Conservation (phyloP, 2,113 vertebrate genomes). For the Prunella himalayana region DNA sequence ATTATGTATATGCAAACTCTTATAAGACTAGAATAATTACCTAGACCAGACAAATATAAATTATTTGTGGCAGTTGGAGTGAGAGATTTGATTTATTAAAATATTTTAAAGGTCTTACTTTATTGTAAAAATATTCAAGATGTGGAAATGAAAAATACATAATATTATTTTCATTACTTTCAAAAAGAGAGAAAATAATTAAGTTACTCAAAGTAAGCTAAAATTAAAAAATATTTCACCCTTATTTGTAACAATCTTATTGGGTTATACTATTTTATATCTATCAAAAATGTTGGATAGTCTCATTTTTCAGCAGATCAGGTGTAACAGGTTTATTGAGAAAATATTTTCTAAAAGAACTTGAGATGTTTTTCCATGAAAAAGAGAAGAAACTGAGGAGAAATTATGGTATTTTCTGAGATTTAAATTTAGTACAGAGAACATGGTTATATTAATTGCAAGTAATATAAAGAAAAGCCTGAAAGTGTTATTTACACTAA, state of each 20-base stretch:
- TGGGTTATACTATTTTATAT: neutral
- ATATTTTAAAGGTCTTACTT: neutral
- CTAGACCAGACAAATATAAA: neutral
- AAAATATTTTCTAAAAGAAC: neutral
- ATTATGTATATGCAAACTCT: neutral
- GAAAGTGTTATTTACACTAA: neutral
- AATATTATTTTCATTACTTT: neutral
- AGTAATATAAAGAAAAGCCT: neutral
- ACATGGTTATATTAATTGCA: neutral
- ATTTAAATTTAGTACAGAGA: neutral
- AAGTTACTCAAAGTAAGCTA: neutral
- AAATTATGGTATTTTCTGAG: neutral
- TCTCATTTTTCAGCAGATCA: neutral
- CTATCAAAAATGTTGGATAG: neutral
- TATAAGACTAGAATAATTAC: slow-evolving; percentile 15
- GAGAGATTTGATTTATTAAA: neutral
- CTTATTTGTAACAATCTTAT: neutral
- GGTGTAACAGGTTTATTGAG: neutral
- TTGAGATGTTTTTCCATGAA: neutral
- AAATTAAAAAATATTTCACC: neutral
- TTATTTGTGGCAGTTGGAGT: neutral
- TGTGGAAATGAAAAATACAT: neutral
- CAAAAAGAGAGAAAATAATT: neutral
- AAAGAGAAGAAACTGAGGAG: neutral
- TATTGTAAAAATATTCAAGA: neutral